Evolutionary conservation across 2,888 invertebrate genomes (phyloP).

Genomic region (Abscondita cerata): DNA sequence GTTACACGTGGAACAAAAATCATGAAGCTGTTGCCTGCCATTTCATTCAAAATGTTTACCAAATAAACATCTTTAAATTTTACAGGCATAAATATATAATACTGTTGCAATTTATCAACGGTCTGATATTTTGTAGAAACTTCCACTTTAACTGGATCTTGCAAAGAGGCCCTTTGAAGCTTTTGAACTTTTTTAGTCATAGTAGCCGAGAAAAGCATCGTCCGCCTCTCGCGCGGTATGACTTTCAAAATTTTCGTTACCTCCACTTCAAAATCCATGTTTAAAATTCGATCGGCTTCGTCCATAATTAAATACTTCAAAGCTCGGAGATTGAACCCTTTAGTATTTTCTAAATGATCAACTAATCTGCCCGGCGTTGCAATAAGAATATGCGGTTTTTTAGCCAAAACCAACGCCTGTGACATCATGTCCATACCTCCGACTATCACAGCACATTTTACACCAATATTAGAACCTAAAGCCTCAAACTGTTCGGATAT

Average conservation of each 20-base stretch:
- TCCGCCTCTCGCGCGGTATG: constrained; percentile 89
- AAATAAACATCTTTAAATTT: constrained; percentile 98
- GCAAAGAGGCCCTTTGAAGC: constrained; percentile 91
- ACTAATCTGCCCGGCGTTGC: constrained; percentile 96
- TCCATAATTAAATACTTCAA: constrained; percentile 96
- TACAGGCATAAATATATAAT: constrained; percentile 92
- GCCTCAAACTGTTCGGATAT: constrained; percentile 99
- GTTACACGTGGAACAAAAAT: constrained; percentile 95
- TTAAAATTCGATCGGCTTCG: constrained; percentile 97
- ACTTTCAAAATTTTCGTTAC: constrained; percentile 94
- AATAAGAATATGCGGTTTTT: constrained; percentile 96
- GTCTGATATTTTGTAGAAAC: constrained; percentile 97
- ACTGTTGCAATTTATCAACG: constrained; percentile 94
- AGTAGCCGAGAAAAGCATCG: constrained; percentile 96
- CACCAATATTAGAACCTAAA: constrained; percentile 90
- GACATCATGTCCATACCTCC: constrained; percentile 99
- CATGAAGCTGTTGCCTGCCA: constrained; percentile 95
- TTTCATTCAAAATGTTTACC: constrained; percentile 92
- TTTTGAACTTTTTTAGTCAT: constrained; percentile 99
- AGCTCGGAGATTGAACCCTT: constrained; percentile 91
- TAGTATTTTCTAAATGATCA: constrained; percentile 97
- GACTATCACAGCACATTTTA: constrained; percentile 95
- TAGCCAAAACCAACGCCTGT: constrained; percentile 88
- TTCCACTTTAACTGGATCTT: constrained; percentile 95
- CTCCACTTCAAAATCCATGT: constrained; percentile 99